Conservation (phyloP, 1,140 invertebrate species). For the Drosophila pseudoananassae region DNA sequence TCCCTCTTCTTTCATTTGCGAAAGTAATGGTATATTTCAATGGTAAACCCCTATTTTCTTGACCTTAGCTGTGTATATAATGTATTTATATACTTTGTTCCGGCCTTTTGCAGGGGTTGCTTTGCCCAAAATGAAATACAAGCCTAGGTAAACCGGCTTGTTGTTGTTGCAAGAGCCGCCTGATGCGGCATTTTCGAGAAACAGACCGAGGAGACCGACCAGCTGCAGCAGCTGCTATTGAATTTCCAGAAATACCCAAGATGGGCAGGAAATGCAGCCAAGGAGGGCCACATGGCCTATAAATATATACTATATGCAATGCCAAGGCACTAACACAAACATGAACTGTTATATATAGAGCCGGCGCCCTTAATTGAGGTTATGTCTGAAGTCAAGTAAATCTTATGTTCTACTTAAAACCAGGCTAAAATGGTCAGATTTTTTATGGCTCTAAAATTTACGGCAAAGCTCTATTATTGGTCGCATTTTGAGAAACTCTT, state of each 20-base stretch:
- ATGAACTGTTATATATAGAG: not conserved
- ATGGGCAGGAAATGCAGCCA: slow-evolving; percentile 59
- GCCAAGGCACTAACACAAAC: not conserved
- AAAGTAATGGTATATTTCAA: no score
- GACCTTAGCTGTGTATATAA: not conserved
- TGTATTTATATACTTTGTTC: slow-evolving; percentile 13
- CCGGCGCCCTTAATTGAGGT: slow-evolving; percentile 32
- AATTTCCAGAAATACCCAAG: slow-evolving; percentile 49
- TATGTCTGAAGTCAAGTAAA: slow-evolving; percentile 14
- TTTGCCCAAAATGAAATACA: slow-evolving; percentile 36
- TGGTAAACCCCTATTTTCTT: not conserved
- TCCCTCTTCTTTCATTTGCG: no score
- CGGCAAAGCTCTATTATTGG: not conserved
- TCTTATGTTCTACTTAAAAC: not conserved
- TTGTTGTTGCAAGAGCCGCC: slow-evolving; percentile 21
- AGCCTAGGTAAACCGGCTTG: slow-evolving; percentile 68
- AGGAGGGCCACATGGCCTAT: slow-evolving; percentile 24
- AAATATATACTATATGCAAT: slow-evolving; percentile 4
- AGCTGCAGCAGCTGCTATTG: slow-evolving; percentile 53
- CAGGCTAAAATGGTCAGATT: not conserved
- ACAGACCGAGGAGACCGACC: slow-evolving; percentile 41
- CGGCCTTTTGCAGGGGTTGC: slow-evolving; percentile 47
- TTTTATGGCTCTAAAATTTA: slow-evolving; percentile 3
- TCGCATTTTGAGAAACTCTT: not conserved
- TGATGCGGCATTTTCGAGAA: slow-evolving; percentile 49